Percentiles rank a stretch among this genome's conserved stretches.
phyloP scores from a whole-genome alignment of 2,797 vertebrate genomes.

The Chrysolophus pictus region DNA sequence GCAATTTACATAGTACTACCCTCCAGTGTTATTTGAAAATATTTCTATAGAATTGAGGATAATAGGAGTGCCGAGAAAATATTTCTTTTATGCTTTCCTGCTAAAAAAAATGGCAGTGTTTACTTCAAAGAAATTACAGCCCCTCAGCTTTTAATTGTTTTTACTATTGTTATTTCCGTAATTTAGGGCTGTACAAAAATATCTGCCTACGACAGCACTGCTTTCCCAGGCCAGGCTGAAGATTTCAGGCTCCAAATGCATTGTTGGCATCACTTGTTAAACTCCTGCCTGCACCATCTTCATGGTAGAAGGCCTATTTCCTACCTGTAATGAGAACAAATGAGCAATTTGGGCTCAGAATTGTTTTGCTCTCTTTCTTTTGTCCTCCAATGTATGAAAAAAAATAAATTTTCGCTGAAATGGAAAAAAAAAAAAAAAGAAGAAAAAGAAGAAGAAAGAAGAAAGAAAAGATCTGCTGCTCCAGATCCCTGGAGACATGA shows the following conservation, averaged over 20 bases:
- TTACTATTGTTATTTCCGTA: neutral
- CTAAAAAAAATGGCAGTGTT: neutral
- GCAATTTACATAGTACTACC: neutral
- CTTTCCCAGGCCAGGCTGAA: neutral
- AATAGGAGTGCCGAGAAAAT: neutral
- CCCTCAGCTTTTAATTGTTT: constrained; percentile 1
- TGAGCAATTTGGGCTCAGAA: neutral
- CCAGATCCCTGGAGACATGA: neutral
- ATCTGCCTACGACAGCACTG: neutral
- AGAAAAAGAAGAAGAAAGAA: neutral
- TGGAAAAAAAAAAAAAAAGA: neutral
- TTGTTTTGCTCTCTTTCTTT: neutral
- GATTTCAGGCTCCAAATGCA: neutral
- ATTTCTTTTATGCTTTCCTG: neutral
- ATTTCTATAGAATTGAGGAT: neutral
- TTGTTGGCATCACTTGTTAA: neutral
- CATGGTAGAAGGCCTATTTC: neutral
- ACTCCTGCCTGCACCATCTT: neutral
- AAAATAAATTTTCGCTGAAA: neutral
- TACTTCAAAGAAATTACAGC: neutral
- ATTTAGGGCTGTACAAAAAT: neutral
- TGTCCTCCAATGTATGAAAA: fast-evolving
- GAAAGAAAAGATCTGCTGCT: neutral
- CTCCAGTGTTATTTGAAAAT: neutral
- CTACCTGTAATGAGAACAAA: constrained; percentile 28